Base-by-base conservation (phyloP, 2,797 vertebrate species). In the Sebastes trivittatus region DNA sequence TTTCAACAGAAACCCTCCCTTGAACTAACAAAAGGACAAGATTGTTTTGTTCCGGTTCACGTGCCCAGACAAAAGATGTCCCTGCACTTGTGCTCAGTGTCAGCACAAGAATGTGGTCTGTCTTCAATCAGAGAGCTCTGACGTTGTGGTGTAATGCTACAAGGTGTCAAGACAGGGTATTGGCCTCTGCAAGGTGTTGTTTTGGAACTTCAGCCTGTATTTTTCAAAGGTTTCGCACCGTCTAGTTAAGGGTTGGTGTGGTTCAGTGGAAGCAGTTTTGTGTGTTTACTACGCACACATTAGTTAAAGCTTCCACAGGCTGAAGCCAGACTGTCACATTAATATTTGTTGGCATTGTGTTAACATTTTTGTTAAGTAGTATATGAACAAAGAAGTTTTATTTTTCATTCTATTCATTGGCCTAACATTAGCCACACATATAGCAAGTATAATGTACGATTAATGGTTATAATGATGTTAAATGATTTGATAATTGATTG, bases 41-140 rank as follows among this genome's bases (percentile, higher is more conserved):
- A 16, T 62, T 18, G 52, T 42, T 58, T 60, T 70, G 63, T 87
- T 86, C 38, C 2, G 5, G 69, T 70, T 78, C 75, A 80, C 10
- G 11, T 46, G 59, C 52, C 0, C 11, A 70, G 52, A 79, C 65
- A 59, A 68, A 69, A 54, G 32, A 56, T 68, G 58, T 34, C 22
- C 18, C 11, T 46, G 36, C 18, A 18, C 22, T 85, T 70, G 66
- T 38, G 61, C 34, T 77, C 25, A 4, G 9, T 77, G 81, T 76
- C 71, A 30, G n/a, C 7, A 2, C 58, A 46, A 74, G 82, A 89
- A 92, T 89, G 85, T 74, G 76, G 56, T 85, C 54, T 10, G 60
- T 86, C 77, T 80, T 82, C 25, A 78, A 30, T 42, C 68, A 16
- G 6, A 42, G 20, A 81, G 27, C 63, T 65, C 30, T 82, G 49